Percentiles rank a stretch among this genome's conserved stretches.
Evolutionary conservation across 2,113 vertebrate genomes (phyloP).

Genomic region (Hyperopisus bebe): DNA sequence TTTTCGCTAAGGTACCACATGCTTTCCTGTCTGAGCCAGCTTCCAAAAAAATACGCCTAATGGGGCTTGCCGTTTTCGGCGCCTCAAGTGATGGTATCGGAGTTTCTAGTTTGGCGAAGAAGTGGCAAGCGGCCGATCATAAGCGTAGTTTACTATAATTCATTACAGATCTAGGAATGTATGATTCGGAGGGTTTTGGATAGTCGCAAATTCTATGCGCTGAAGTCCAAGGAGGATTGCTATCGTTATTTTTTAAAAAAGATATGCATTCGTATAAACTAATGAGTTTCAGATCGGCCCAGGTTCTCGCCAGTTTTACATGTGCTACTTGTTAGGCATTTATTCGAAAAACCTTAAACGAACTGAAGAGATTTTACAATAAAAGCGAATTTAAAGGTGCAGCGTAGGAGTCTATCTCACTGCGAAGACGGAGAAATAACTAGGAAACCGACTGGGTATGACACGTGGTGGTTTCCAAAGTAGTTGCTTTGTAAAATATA

Average conservation of each 20-base stretch:
- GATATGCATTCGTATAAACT: not conserved
- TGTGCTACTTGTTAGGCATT: not conserved
- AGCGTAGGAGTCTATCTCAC: not conserved
- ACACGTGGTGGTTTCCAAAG: not conserved
- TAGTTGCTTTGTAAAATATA: not conserved
- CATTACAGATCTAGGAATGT: not conserved
- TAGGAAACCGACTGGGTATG: not conserved
- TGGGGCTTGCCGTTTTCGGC: slow-evolving; percentile 34
- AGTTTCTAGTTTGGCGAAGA: slow-evolving; percentile 19
- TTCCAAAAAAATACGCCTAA: not conserved
- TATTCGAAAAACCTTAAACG: not conserved
- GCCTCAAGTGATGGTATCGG: slow-evolving; percentile 56
- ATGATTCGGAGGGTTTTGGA: not conserved
- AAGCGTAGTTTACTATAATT: not conserved
- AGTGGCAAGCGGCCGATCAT: slow-evolving; percentile 17
- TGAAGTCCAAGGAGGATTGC: not conserved
- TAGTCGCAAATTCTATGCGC: not conserved
- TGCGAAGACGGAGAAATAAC: not conserved
- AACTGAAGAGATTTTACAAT: not conserved
- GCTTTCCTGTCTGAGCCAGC: not conserved
- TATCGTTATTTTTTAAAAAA: not conserved
- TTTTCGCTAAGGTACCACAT: not conserved
- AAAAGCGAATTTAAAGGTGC: not conserved
- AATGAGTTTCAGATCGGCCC: not conserved
- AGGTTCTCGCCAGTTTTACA: not conserved